These are phyloP conservation scores for Myotis yumanensis DNA, from an alignment of 2,113 vertebrate species.

Conservation along the genomic window DNA sequence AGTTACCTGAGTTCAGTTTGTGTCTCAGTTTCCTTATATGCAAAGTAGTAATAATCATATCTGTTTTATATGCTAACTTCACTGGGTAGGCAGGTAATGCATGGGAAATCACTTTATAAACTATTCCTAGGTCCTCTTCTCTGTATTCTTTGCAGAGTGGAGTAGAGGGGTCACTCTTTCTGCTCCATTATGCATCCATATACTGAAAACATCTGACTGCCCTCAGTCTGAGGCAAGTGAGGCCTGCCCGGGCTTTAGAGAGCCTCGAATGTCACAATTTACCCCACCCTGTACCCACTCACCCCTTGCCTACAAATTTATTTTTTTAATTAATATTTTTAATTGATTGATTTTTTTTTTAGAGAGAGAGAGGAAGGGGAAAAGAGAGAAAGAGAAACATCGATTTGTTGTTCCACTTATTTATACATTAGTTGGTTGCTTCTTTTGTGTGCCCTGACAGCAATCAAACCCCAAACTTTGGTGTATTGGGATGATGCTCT, in stretches of 20 bases:
- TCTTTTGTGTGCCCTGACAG: background rate
- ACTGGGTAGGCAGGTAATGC: background rate
- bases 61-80: background rate
- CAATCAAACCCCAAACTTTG: background rate
- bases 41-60: background rate
- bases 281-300: background rate
- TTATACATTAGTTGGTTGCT: background rate
- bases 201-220: background rate
- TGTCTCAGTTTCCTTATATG: constrained; percentile 31
- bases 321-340: background rate
- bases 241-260: background rate
- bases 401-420: background rate
- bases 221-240: background rate
- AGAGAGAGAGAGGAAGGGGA: background rate
- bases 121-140: background rate
- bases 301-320: background rate
- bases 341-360: background rate
- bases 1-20: background rate
- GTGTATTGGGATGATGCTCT: background rate
- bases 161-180: background rate
- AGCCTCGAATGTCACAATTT: background rate
- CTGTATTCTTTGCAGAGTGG: background rate
- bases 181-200: background rate
- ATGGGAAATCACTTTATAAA: background rate
- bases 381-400: background rate